Conservation (phyloP, 2,888 invertebrate genomes). For the Agapostemon virescens region DNA sequence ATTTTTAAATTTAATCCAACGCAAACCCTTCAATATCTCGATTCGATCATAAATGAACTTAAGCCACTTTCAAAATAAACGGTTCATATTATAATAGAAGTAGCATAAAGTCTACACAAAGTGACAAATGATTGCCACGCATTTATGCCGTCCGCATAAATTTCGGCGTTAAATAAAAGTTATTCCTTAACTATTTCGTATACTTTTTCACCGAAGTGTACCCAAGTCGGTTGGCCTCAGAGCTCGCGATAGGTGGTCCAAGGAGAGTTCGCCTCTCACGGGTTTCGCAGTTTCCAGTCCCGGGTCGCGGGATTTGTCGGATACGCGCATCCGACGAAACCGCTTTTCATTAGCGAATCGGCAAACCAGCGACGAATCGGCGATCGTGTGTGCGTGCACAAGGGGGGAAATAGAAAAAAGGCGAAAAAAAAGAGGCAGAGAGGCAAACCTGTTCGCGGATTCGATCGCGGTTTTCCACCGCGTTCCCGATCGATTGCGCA, state of each 20-base stretch:
- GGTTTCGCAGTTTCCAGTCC: constrained; percentile 20
- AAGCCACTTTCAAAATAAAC: too few relatives aligned
- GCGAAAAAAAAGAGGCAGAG: constrained; percentile 22
- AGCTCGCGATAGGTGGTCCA: constrained; percentile 22
- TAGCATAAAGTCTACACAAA: too few relatives aligned
- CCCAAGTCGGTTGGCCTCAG: neutral
- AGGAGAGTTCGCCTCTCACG: constrained; percentile 33
- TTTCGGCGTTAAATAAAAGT: neutral
- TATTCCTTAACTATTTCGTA: neutral
- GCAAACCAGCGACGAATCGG: neutral
- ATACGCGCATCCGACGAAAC: constrained; percentile 15
- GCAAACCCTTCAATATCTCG: too few relatives aligned
- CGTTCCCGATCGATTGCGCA: constrained; percentile 48
- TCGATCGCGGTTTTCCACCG: constrained; percentile 48
- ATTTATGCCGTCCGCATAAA: too few relatives aligned
- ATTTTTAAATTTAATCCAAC: too few relatives aligned
- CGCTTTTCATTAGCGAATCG: constrained; percentile 25
- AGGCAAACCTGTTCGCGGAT: constrained; percentile 47
- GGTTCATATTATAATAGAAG: too few relatives aligned
- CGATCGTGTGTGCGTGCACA: neutral
- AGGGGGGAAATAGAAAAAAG: neutral
- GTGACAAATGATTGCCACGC: too few relatives aligned
- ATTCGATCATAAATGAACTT: too few relatives aligned
- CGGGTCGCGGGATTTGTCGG: constrained; percentile 1
- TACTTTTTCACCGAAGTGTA: constrained; percentile 5